Evolutionary conservation across 2,888 invertebrate genomes (phyloP).

Genomic region (Dione juno): DNA sequence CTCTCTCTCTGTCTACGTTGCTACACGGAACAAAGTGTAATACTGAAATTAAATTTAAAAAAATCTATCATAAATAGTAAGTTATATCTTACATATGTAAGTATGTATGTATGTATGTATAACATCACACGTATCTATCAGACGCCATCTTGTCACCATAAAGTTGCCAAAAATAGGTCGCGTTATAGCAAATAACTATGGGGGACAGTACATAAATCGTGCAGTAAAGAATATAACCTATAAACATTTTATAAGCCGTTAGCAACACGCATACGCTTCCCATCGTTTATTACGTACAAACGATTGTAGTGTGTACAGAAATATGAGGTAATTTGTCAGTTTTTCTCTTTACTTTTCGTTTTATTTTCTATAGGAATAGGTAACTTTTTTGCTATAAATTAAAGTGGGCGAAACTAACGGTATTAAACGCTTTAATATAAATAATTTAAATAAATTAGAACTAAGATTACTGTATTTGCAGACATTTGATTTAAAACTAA

Average conservation of each 20-base stretch:
- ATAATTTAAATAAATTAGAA: too few species aligned
- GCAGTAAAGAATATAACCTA: slow-evolving; percentile 58
- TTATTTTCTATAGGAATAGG: background rate
- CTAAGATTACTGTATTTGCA: too few species aligned
- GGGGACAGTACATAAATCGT: slow-evolving; percentile 55
- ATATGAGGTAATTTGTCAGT: background rate
- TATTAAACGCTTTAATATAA: too few species aligned
- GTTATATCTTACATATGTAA: too few species aligned
- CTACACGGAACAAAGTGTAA: too few species aligned
- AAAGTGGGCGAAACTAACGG: too few species aligned
- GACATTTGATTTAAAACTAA: too few species aligned
- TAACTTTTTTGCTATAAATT: background rate
- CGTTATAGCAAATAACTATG: slow-evolving; percentile 46
- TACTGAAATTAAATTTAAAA: too few species aligned
- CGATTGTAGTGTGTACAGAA: background rate
- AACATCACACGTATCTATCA: background rate
- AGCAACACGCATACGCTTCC: slow-evolving; percentile 54
- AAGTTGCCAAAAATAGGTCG: slow-evolving; percentile 47
- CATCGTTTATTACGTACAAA: slow-evolving; percentile 46
- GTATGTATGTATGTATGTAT: too few species aligned
- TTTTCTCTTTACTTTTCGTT: background rate
- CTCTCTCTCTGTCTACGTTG: too few species aligned
- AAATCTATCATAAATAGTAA: too few species aligned
- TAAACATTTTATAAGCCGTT: slow-evolving; percentile 68
- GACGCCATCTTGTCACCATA: slow-evolving; percentile 39